Evolutionary conservation across 1,140 invertebrate species (phyloP).

Genomic region (Orchesella cincta): DNA sequence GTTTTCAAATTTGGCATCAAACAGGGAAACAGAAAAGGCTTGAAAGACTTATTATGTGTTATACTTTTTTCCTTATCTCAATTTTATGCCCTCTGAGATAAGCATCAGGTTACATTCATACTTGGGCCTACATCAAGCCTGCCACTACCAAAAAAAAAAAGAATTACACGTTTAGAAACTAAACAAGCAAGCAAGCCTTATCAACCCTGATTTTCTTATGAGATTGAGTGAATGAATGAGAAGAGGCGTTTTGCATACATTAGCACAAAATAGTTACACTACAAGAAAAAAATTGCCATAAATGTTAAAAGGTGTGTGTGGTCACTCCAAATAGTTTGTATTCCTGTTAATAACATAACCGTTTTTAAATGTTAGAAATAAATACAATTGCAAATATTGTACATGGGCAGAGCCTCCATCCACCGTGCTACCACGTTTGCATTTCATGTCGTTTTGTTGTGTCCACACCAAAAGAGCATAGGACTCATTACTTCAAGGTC

Average conservation of each 20-base stretch:
- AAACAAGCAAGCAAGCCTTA: too few relatives aligned
- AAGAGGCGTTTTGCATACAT: not conserved
- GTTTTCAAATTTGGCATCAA: not conserved
- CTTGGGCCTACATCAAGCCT: not conserved
- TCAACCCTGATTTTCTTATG: too few relatives aligned
- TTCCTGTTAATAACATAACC: not conserved
- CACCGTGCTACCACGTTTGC: not conserved
- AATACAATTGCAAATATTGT: not conserved
- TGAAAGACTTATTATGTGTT: not conserved
- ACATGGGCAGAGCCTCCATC: not conserved
- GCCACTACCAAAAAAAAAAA: not conserved
- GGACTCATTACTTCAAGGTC: constrained; percentile 13
- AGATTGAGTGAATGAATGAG: too few relatives aligned
- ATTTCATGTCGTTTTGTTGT: not conserved
- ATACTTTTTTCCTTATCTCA: not conserved
- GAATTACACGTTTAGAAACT: not conserved
- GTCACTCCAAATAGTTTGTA: not conserved
- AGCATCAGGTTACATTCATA: not conserved
- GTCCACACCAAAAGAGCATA: not conserved
- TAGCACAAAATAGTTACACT: not conserved
- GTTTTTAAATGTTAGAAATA: not conserved
- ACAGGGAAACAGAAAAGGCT: not conserved
- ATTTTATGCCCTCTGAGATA: not conserved
- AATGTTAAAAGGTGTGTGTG: constrained; percentile 10
- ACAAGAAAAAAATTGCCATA: not conserved